These are phyloP conservation scores for Chloroclystis v-ata DNA, from an alignment of 2,888 invertebrate species.

Conservation along the genomic window DNA sequence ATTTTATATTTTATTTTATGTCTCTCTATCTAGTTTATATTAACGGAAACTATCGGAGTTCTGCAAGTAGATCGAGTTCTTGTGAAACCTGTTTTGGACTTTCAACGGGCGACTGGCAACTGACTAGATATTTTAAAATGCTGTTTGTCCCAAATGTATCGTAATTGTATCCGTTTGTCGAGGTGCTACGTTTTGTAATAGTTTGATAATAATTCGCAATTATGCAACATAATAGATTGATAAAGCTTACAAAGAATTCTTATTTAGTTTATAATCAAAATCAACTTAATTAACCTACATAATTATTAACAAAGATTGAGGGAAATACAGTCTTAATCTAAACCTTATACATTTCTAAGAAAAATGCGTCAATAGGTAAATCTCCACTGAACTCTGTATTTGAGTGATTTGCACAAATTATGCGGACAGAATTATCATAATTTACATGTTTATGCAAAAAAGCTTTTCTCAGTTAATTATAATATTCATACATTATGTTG, in stretches of 20 bases:
- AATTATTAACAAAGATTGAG: no score
- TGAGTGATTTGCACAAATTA: constrained; percentile 14
- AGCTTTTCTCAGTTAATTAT: constrained; percentile 5
- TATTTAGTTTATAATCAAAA: no score
- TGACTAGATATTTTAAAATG: background rate
- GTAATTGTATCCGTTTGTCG: no score
- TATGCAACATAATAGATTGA: no score
- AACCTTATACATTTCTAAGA: no score
- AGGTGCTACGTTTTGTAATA: no score
- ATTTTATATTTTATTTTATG: no score
- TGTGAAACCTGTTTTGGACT: constrained; percentile 14
- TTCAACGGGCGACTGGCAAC: constrained; percentile 20
- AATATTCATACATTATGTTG: background rate
- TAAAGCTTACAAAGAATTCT: no score
- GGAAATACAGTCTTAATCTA: no score
- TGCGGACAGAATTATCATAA: constrained; percentile 12
- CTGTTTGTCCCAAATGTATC: background rate
- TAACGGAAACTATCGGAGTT: constrained; percentile 17
- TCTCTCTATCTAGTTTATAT: constrained; percentile 13
- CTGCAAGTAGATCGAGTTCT: constrained; percentile 13
- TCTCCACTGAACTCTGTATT: constrained; percentile 3
- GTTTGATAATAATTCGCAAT: no score
- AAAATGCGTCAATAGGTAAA: background rate
- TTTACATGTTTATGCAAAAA: constrained; percentile 10
- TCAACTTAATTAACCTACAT: no score